phyloP scores from a whole-genome alignment of 1,140 invertebrate species.

The Elymnias hypermnestra region DNA sequence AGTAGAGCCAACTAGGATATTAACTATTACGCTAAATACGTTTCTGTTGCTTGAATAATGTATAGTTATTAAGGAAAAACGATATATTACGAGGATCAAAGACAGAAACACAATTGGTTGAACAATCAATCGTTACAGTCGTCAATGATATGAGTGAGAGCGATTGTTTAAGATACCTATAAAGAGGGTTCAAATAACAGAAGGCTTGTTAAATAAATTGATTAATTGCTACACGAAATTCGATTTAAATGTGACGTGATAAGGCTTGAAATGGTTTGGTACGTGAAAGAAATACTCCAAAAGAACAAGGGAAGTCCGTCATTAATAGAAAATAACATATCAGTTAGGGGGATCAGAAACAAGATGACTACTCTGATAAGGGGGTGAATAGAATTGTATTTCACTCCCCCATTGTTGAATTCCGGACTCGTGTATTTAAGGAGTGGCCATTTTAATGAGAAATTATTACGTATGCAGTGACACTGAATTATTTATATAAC shows the following conservation, averaged over 20 bases:
- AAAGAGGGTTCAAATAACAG: not conserved
- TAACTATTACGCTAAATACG: too few species aligned
- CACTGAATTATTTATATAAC: too few species aligned
- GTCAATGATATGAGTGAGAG: not conserved
- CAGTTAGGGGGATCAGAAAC: constrained; percentile 39
- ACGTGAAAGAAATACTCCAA: constrained; percentile 5
- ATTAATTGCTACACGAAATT: not conserved
- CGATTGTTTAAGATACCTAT: constrained; percentile 3
- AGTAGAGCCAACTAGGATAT: too few species aligned
- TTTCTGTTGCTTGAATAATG: too few species aligned
- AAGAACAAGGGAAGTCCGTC: constrained; percentile 49
- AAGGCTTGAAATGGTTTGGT: not conserved
- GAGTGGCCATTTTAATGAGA: too few species aligned
- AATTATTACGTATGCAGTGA: too few species aligned
- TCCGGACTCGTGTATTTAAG: too few species aligned
- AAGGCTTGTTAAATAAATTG: not conserved
- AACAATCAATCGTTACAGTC: not conserved
- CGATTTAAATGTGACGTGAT: not conserved
- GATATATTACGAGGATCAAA: not conserved
- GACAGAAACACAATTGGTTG: not conserved
- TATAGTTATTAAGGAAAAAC: not conserved
- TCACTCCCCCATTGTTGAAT: too few species aligned
- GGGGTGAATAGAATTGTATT: constrained; percentile 24
- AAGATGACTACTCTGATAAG: constrained; percentile 40
- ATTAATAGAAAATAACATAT: constrained; percentile 60